Evolutionary conservation across 2,888 invertebrate species (phyloP), one percentile per base, ranked within the genome.

Genomic region (Thecocarcelia acutangulata): DNA sequence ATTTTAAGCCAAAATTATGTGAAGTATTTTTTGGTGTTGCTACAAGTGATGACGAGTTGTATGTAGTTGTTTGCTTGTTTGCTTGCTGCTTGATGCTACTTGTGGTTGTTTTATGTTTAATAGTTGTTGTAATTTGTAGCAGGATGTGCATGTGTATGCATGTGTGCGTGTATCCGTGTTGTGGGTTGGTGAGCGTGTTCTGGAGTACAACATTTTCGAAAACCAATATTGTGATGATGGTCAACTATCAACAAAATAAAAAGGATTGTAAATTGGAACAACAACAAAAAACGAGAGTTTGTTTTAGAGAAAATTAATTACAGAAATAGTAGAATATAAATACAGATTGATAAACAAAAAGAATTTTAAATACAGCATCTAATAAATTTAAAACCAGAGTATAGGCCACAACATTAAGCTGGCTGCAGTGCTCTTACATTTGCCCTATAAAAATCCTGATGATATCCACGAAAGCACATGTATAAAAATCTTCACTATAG

Each of bases 1-100:
- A n/a, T 78, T 75, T 75, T 82, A 78, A 82, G 82, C 78, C 66
- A 61, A 82, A 82, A 82, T 78, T 78, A 82, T 82, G 82, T 78
- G 82, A 78, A 82, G 82, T 78, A 64, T 64, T 33, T 33, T 33
- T 78, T 72, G 61, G 58, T 78, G 78, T 72, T 78, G 72, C 58
- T 78, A 78, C 70, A 78, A 72, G 72, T 59, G 72, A 66, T 46
- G 59, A 79, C 66, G n/a, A 72, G 78, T 72, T 72, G 66, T n/a
- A n/a, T n/a, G n/a, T 79, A 44, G 59, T 52, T 72, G 33, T 8
- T 33, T 28, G n/a, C n/a, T n/a, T n/a, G n/a, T n/a, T n/a, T n/a
- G n/a, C 3, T 24, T 24, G 24, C 5, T 24, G 24, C 24, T 24
- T 66, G 69, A 46, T 52, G 66, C 56, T 52, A 66, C 72, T 76